phyloP scores from a whole-genome alignment of 2,113 vertebrate species.

The Planiliza haematocheilus region DNA sequence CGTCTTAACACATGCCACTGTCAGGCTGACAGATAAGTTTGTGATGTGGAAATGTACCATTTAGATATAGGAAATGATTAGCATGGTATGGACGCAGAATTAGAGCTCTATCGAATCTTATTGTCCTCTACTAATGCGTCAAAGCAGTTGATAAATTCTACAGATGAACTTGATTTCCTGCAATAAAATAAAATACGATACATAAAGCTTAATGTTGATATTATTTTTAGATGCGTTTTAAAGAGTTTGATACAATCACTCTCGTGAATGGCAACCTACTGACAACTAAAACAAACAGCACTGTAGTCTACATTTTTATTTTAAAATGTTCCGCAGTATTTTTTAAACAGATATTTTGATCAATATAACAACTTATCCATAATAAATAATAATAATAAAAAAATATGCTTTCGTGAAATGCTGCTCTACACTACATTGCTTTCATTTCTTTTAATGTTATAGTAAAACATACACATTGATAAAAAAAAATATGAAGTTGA shows the following conservation, averaged over 20 bases:
- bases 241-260: not conserved
- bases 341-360: no score
- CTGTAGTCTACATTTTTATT: no score
- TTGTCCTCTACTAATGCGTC: constrained; percentile 14
- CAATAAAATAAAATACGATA: not conserved
- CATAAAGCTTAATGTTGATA: not conserved
- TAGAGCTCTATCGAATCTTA: not conserved
- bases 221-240: not conserved
- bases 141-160: constrained; percentile 20
- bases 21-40: constrained; percentile 37
- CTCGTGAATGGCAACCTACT: no score
- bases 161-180: not conserved
- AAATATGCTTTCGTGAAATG: no score
- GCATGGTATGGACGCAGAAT: not conserved
- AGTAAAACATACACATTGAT: no score
- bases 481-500: no score
- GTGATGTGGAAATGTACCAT: constrained; percentile 40
- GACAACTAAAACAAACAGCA: no score
- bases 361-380: no score
- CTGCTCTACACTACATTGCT: no score
- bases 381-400: no score
- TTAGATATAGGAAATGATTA: constrained; percentile 43
- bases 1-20: constrained; percentile 45
- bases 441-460: no score
- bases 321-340: no score